Percentiles rank a stretch among this genome's conserved stretches.
Evolutionary conservation across 1,140 invertebrate genomes (phyloP).

Genomic region (Pachyrhynchus sulphureomaculatus): DNA sequence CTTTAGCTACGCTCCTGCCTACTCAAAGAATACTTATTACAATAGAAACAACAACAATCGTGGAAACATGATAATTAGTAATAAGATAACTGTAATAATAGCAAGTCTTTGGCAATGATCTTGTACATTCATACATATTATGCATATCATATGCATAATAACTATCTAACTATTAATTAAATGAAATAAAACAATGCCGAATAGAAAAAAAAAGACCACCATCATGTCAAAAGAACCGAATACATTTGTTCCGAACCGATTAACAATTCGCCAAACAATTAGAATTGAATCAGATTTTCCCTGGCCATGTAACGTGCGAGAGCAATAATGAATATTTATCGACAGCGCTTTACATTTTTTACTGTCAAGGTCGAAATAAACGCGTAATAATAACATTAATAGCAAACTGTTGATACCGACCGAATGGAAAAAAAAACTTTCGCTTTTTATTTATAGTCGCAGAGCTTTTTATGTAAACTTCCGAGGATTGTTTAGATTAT

Average conservation of each 20-base stretch:
- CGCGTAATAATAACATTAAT: constrained; percentile 7
- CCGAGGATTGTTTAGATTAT: too few species aligned
- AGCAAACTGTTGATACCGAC: not conserved
- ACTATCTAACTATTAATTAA: too few species aligned
- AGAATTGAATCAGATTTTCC: constrained; percentile 29
- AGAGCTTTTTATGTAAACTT: too few species aligned
- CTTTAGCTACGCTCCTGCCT: too few species aligned
- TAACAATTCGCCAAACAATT: constrained; percentile 29
- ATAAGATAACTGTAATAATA: constrained; percentile 9
- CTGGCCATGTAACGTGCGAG: constrained; percentile 19
- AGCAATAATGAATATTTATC: constrained; percentile 30
- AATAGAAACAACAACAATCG: not conserved
- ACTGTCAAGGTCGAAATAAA: constrained; percentile 23
- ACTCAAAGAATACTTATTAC: not conserved
- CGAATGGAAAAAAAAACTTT: not conserved
- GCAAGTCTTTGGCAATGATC: constrained; percentile 18
- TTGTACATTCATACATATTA: constrained; percentile 4
- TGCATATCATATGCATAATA: too few species aligned
- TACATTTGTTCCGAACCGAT: constrained; percentile 24
- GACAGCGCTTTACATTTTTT: constrained; percentile 25
- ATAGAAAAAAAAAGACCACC: constrained; percentile 6
- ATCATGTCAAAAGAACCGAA: constrained; percentile 23
- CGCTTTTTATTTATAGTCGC: not conserved
- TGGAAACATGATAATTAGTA: not conserved
- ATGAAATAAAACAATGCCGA: not conserved